These are phyloP conservation scores for Cephus cinctus DNA, from an alignment of 1,140 invertebrate genomes.

Conservation along the genomic window DNA sequence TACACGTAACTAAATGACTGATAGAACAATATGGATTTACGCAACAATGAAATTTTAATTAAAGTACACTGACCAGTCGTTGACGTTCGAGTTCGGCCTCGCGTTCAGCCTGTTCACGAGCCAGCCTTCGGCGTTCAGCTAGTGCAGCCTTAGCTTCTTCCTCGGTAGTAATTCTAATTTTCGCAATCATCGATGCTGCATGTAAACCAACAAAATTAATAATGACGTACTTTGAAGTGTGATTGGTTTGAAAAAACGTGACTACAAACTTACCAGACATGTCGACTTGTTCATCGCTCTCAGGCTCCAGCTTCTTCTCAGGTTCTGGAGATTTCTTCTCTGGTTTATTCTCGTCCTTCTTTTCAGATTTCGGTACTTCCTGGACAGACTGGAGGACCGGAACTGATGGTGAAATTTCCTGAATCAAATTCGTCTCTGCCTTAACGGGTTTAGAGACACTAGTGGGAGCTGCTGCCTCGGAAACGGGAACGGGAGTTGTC, in stretches of 20 bases:
- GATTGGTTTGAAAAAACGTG: background rate
- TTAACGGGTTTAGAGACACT: conserved; percentile 11
- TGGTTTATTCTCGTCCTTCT: conserved; percentile 31
- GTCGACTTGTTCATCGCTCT: conserved; percentile 44
- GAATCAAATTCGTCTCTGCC: conserved; percentile 31
- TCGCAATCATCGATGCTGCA: conserved; percentile 71
- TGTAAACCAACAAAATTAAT: conserved; percentile 10
- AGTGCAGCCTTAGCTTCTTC: conserved; percentile 87
- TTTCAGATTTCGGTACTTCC: conserved; percentile 19
- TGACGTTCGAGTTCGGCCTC: conserved; percentile 80
- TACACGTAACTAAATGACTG: conserved; percentile 3
- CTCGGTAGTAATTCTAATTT: conserved; percentile 77
- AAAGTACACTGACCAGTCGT: conserved; percentile 56
- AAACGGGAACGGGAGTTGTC: conserved; percentile 15
- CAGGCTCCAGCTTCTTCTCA: conserved; percentile 34
- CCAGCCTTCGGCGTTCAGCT: conserved; percentile 78
- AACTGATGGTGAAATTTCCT: conserved; percentile 24
- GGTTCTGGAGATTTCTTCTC: conserved; percentile 35
- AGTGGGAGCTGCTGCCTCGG: conserved; percentile 8
- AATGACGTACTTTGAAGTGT: background rate
- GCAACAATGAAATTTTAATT: background rate
- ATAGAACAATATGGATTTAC: conserved; percentile 1
- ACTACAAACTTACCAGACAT: conserved; percentile 44
- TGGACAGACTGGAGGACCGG: conserved; percentile 1
- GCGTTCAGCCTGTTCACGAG: conserved; percentile 81